Evolutionary conservation across 1,140 invertebrate species (phyloP), one percentile per base, ranked within the genome.

Genomic region (Sweltsa coloradensis): DNA sequence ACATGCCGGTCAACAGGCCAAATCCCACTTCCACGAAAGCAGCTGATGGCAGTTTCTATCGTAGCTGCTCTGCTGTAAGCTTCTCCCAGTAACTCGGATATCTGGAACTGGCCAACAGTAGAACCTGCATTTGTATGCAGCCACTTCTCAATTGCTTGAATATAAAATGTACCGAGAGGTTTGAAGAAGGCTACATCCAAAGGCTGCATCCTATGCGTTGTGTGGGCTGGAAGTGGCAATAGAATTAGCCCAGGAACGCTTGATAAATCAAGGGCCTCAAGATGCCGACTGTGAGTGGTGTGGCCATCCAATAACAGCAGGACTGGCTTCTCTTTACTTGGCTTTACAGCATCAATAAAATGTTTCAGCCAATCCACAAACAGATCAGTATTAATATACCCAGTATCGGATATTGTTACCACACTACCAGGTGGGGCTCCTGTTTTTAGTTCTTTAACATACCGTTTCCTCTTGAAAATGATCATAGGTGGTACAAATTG

Each of bases 161-260:
- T 25, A 24, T 27, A 18, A 6, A 34, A 59, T 5, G 34, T 45
- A 31, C 57, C 65, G 24, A 65, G 54, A 3, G 61, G 60, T 37
- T 51, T 56, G 53, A 57, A 60, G 25, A 64, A 52, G 6, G 31
- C 47, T 6, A 57, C 57, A 51, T 68, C 64, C n/a, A 66, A 48
- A 4, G 61, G 61, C 48, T 69, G 64, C 26, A 69, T 47, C 48
- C 56, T 53, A 47, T 69, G 65, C 13, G 57, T 62, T 45, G 54
- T 57, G 43, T 64, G 61, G 23, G 62, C 26, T 44, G 42, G 23
- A 11, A 44, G 21, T 25, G 42, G 31, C 19, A 34, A 34, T n/a
- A 47, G 21, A 21, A 41, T 41, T 13, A 41, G 34, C 3, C 23
- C 34, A 39, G 37, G 31, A 25, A 23, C 29, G 16, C 14, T 3